phyloP scores from a whole-genome alignment of 2,797 vertebrate species.

The Erpetoichthys calabaricus region DNA sequence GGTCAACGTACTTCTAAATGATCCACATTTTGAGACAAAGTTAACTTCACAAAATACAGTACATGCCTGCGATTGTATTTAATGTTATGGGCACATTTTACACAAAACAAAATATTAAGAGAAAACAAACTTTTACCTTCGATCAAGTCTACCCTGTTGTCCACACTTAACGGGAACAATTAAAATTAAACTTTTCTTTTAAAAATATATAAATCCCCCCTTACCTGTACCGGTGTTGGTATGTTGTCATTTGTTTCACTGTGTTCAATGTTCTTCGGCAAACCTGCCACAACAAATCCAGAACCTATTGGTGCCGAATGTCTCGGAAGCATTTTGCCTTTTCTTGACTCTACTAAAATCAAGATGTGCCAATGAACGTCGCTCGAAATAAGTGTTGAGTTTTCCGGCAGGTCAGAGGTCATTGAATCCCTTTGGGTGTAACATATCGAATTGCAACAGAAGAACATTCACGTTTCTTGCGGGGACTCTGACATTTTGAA shows the following conservation, averaged over 20 bases:
- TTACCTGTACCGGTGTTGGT: constrained; percentile 22
- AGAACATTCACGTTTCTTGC: too few relatives aligned
- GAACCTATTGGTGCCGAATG: constrained; percentile 33
- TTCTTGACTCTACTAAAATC: constrained; percentile 36
- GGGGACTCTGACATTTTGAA: constrained; percentile 27
- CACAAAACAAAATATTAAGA: too few relatives aligned
- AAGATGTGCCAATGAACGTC: constrained; percentile 43
- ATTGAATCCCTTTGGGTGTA: constrained; percentile 36
- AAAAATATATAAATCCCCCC: background rate
- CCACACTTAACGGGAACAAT: too few relatives aligned
- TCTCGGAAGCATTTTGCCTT: constrained; percentile 36
- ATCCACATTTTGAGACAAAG: too few relatives aligned
- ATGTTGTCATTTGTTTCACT: constrained; percentile 33
- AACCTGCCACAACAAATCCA: constrained; percentile 36
- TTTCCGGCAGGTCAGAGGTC: too few relatives aligned
- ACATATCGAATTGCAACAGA: too few relatives aligned
- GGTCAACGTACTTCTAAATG: too few relatives aligned
- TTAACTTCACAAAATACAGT: too few relatives aligned
- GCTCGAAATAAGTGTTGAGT: constrained; percentile 38
- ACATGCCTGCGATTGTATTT: too few relatives aligned
- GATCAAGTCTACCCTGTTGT: too few relatives aligned
- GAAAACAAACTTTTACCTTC: too few relatives aligned
- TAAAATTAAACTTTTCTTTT: background rate
- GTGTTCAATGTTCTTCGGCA: constrained; percentile 31
- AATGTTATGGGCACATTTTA: too few relatives aligned